These are phyloP conservation scores for Orius laevigatus DNA, from an alignment of 1,140 invertebrate species.

Conservation along the genomic window DNA sequence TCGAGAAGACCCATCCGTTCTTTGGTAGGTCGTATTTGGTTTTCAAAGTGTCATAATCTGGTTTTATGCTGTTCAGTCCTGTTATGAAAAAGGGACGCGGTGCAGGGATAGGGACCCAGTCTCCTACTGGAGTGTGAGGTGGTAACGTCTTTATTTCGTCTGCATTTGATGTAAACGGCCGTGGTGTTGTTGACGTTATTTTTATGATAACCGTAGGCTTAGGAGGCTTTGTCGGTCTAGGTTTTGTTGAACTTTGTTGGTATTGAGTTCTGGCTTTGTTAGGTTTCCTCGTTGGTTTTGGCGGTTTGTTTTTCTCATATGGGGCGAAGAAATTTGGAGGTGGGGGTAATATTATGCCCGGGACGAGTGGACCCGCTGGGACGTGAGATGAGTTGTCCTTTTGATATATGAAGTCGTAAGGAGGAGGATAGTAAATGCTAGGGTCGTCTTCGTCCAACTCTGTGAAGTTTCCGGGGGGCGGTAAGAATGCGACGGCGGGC, in stretches of 20 bases:
- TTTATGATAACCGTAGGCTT: slow-evolving; percentile 20
- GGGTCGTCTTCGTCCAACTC: slow-evolving; percentile 75
- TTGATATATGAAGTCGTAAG: slow-evolving; percentile 70
- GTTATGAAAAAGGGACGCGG: slow-evolving; percentile 21
- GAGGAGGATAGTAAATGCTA: slow-evolving; percentile 74
- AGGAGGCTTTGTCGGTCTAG: slow-evolving; percentile 14
- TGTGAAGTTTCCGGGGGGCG: slow-evolving; percentile 49
- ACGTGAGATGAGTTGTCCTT: slow-evolving; percentile 59
- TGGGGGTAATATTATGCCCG: slow-evolving; percentile 71
- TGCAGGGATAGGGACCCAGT: slow-evolving; percentile 23
- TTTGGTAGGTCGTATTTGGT: slow-evolving; percentile 7
- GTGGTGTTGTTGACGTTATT: slow-evolving; percentile 22
- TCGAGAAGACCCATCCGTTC: slow-evolving; percentile 7
- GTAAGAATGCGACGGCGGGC: slow-evolving; percentile 48
- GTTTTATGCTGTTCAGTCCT: slow-evolving; percentile 11
- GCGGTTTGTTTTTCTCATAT: slow-evolving; percentile 29
- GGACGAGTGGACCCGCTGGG: slow-evolving; percentile 67
- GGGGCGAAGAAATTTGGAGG: slow-evolving; percentile 69
- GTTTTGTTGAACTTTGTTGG: slow-evolving; percentile 18
- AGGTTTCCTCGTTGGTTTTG: slow-evolving; percentile 17
- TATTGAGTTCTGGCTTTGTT: slow-evolving; percentile 16
- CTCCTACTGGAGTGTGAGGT: slow-evolving; percentile 13
- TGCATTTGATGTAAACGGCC: not conserved
- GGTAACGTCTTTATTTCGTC: slow-evolving; percentile 11
- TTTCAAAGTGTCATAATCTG: not conserved